These are phyloP conservation scores for Theristicus caerulescens DNA, from an alignment of 2,113 vertebrate genomes.

Conservation along the genomic window DNA sequence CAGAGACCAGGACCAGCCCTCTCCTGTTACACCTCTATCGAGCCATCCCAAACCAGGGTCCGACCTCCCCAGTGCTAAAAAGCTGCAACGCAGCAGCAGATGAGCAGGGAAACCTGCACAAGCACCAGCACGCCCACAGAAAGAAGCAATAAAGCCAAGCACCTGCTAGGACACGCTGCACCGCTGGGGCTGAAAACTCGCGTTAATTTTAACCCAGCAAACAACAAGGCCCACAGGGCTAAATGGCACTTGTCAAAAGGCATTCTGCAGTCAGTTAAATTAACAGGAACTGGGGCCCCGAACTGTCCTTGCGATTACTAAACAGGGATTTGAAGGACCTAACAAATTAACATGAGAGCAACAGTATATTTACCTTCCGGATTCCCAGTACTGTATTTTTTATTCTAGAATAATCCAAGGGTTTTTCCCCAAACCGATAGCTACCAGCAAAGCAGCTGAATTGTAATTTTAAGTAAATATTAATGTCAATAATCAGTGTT, in stretches of 20 bases:
- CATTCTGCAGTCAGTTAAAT: background rate
- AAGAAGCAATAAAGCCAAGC: background rate
- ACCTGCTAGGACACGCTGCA: rapidly evolving
- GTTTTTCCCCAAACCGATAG: background rate
- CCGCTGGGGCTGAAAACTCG: background rate
- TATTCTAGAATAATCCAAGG: background rate
- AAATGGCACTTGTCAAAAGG: constrained; percentile 1
- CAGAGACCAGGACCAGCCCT: background rate
- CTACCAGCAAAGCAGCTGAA: background rate
- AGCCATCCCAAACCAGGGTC: background rate
- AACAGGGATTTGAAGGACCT: background rate
- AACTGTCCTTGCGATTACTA: background rate
- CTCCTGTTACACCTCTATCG: too few relatives aligned
- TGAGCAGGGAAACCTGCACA: background rate
- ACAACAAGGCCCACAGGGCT: background rate
- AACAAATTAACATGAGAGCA: background rate
- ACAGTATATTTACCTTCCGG: background rate
- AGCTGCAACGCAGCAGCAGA: background rate
- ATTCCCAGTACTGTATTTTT: rapidly evolving
- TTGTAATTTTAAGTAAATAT: constrained; percentile 26
- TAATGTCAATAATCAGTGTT: background rate
- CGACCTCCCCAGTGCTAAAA: background rate
- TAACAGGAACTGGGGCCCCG: background rate
- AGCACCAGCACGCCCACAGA: background rate
- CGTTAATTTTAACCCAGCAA: background rate